Evolutionary conservation across 2,797 vertebrate genomes (phyloP).

Genomic region (Takifugu rubripes): DNA sequence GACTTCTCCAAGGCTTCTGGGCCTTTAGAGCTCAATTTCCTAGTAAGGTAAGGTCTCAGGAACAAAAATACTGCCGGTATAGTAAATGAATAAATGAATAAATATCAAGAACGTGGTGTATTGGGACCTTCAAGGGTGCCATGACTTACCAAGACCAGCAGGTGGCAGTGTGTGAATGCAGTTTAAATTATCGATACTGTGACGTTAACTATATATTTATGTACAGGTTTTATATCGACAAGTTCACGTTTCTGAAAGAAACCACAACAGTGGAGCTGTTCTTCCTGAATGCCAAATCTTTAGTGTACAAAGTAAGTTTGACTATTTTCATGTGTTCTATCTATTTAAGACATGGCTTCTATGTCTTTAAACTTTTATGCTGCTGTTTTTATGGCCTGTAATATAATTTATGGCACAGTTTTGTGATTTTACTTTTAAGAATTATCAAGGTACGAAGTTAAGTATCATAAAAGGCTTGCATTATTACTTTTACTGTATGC

Average conservation of each 20-base stretch:
- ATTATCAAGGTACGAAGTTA: too few species aligned
- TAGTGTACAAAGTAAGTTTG: slow-evolving; percentile 89
- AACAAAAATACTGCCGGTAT: neutral
- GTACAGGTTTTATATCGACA: slow-evolving; percentile 96
- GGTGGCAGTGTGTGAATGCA: slow-evolving; percentile 55
- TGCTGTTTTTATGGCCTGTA: neutral
- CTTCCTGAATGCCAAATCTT: slow-evolving; percentile 93
- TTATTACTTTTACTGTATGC: too few species aligned
- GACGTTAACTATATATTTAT: slow-evolving; percentile 10
- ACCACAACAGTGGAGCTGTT: slow-evolving; percentile 94
- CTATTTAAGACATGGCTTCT: neutral
- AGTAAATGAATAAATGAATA: neutral
- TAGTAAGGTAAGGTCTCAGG: slow-evolving; percentile 83
- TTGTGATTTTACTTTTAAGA: too few species aligned
- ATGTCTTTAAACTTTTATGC: neutral
- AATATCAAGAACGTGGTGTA: neutral
- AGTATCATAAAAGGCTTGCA: too few species aligned
- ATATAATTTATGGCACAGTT: too few species aligned
- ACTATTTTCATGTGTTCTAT: neutral
- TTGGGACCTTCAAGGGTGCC: neutral
- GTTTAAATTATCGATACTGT: slow-evolving; percentile 6
- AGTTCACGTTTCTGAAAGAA: slow-evolving; percentile 91
- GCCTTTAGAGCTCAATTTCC: slow-evolving; percentile 84
- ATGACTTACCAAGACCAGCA: slow-evolving; percentile 49
- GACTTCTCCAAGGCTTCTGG: slow-evolving; percentile 88